Percentiles rank a stretch among this genome's conserved stretches.
Conservation (phyloP, 2,888 invertebrate genomes). For the Lochmaea capreae region DNA sequence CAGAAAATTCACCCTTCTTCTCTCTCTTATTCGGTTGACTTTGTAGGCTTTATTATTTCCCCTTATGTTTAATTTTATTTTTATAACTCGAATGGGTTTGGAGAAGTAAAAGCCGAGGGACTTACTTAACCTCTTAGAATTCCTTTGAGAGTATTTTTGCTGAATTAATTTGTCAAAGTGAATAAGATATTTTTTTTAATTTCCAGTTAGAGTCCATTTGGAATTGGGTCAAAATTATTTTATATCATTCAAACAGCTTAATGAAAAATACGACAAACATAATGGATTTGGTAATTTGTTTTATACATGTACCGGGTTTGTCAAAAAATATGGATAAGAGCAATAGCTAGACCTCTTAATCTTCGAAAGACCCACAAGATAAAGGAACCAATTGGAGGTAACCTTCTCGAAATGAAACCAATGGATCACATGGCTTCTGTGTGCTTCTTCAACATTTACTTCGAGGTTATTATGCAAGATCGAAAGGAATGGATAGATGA, state of each 20-base stretch:
- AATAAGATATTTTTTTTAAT: constrained; percentile 5
- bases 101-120: background rate
- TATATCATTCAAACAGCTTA: background rate
- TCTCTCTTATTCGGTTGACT: background rate
- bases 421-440: no score
- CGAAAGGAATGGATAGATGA: no score
- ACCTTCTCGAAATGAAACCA: no score
- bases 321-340: no score
- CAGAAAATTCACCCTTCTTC: background rate
- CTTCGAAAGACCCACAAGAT: no score
- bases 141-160: background rate
- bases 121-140: background rate
- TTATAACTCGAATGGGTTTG: background rate
- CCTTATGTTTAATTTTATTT: constrained; percentile 2
- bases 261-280: no score
- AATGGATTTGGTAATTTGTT: no score
- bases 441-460: no score
- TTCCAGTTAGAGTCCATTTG: background rate
- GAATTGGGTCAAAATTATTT: background rate
- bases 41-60: background rate
- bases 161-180: background rate
- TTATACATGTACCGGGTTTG: background rate
- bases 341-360: no score
- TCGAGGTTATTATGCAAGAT: no score
- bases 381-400: no score